Conservation (phyloP, 2,113 vertebrate genomes). For the Callaeas wilsoni region DNA sequence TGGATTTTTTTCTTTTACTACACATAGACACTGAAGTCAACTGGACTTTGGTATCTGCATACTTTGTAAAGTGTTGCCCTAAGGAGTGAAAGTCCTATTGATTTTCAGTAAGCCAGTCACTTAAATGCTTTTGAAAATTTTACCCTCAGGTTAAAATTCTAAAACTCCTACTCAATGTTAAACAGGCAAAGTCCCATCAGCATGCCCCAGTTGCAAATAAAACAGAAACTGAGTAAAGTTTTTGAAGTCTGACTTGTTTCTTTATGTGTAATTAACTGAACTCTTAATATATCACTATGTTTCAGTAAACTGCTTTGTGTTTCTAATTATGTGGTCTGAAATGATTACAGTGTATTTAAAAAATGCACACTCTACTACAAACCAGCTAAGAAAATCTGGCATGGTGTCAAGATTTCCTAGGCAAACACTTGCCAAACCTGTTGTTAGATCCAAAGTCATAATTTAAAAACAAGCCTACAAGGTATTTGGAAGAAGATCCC, state of each 20-base stretch:
- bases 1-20: neutral
- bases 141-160: constrained; percentile 58
- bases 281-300: constrained; percentile 64
- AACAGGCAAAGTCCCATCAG: constrained; percentile 37
- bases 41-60: neutral
- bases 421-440: constrained; percentile 75
- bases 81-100: constrained; percentile 41
- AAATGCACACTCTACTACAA: constrained; percentile 71
- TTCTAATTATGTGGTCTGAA: constrained; percentile 72
- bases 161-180: constrained; percentile 44
- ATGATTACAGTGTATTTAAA: constrained; percentile 70
- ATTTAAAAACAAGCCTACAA: constrained; percentile 76
- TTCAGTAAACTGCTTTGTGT: constrained; percentile 65
- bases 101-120: constrained; percentile 31
- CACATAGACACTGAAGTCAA: neutral
- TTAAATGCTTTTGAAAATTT: constrained; percentile 60
- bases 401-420: constrained; percentile 66
- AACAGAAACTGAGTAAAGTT: constrained; percentile 34
- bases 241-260: constrained; percentile 59
- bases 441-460: constrained; percentile 73
- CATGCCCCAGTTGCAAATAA: constrained; percentile 34
- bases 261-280: constrained; percentile 56
- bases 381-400: constrained; percentile 71
- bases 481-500: constrained; percentile 66
- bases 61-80: constrained; percentile 41